Evolutionary conservation across 1,140 invertebrate species (phyloP), one percentile per base, ranked within the genome.

Genomic region (Zophobas atratus): DNA sequence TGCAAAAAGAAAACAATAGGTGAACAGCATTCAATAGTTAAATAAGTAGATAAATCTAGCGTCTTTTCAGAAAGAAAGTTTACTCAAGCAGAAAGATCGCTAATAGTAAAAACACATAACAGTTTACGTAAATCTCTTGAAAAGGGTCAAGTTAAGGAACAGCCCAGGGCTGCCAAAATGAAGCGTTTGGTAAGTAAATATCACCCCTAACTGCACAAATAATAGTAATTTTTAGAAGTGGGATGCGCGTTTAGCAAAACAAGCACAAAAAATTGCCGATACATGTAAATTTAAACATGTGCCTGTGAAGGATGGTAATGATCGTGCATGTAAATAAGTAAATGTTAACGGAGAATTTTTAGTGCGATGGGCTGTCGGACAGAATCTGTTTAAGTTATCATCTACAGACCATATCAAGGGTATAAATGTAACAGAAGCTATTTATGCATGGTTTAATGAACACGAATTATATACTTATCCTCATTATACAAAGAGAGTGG

Each of bases 191-290:
- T 67, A 32, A n/a, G 55, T 60, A 55, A 20, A 20, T 20, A 20
- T 20, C 8, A 55, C 0, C n/a, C 6, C 35, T 55, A 34, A 55
- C 6, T 55, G 1, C 32, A 55, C 6, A 55, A 55, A 55, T 20
- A 20, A 20, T 20, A 20, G 20, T 20, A 20, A 20, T 43, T 80
- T 63, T 35, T 46, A 82, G 81, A 79, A 77, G 77, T 82, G 77
- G 60, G 80, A 81, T 67, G 0, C 38, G 0, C 20, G 6, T 36
- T 56, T 82, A 33, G 81, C 77, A 35, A 34, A 8, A 33, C 72
- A 71, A 36, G 81, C 81, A 5, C 81, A 82, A 74, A 78, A 80
- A 49, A 81, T 82, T 38, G 80, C 80, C 20, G 76, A 82, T 39
- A 76, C 77, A 20, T 81, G 80, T 74, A 39, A 72, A 48, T 80